These are phyloP conservation scores for Leucoptera coffeella DNA, from an alignment of 2,888 invertebrate species.

Conservation along the genomic window DNA sequence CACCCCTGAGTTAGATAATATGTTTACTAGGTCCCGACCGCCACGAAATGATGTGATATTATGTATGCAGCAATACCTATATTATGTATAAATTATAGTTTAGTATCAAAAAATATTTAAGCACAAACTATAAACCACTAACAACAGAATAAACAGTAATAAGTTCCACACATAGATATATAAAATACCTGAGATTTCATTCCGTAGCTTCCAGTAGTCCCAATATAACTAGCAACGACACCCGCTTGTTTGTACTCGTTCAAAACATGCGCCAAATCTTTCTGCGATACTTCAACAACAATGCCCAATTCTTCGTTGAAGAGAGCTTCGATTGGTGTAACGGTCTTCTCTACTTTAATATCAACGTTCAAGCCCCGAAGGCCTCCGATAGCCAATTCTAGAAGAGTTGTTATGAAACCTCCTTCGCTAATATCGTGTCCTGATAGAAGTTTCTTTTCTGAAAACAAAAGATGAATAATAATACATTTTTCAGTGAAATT, in stretches of 20 bases:
- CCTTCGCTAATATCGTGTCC: constrained; percentile 98
- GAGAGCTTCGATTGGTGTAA: constrained; percentile 59
- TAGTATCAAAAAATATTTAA: too few relatives aligned
- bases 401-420: constrained; percentile 78
- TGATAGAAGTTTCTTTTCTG: constrained; percentile 64
- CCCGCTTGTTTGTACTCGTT: constrained; percentile 53
- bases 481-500: too few relatives aligned
- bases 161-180: too few relatives aligned
- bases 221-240: constrained; percentile 63
- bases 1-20: too few relatives aligned
- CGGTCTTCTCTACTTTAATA: constrained; percentile 30
- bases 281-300: constrained; percentile 65
- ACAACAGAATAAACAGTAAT: too few relatives aligned
- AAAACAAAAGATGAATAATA: too few relatives aligned
- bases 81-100: too few relatives aligned
- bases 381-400: constrained; percentile 97
- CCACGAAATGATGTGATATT: too few relatives aligned
- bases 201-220: constrained; percentile 60
- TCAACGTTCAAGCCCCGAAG: constrained; percentile 70
- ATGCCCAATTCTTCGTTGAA: constrained; percentile 86
- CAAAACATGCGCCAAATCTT: constrained; percentile 52
- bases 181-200: constrained; percentile 56
- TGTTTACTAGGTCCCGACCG: too few relatives aligned
- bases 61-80: too few relatives aligned
- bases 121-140: too few relatives aligned